A percentile compares a stretch with the other conserved stretches of the same genome.
Conservation (phyloP, 2,797 vertebrate species). For the Lemur catta region DNA sequence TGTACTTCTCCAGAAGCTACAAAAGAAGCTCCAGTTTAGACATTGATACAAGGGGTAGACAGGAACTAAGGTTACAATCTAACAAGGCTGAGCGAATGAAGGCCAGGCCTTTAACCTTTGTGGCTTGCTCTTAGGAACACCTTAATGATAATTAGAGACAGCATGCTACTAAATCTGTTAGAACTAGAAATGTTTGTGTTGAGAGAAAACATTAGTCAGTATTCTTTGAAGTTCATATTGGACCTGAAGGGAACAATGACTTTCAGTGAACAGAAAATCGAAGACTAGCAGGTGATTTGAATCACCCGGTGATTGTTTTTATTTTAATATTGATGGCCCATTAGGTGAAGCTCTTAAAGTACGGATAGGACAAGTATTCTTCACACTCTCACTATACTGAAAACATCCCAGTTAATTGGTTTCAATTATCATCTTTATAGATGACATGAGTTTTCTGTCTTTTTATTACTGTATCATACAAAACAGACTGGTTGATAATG, state of each 20-base stretch:
- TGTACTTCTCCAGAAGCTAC: not conserved
- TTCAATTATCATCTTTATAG: not conserved
- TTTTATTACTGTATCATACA: not conserved
- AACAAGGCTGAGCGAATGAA: not conserved
- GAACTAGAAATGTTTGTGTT: not conserved
- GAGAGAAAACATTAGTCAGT: not conserved
- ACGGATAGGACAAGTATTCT: not conserved
- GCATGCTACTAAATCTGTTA: not conserved
- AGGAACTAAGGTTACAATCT: not conserved
- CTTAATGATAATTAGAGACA: not conserved
- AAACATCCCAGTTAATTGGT: not conserved
- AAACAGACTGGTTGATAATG: not conserved
- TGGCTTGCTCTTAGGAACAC: not conserved
- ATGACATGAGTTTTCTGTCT: not conserved
- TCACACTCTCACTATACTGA: not conserved
- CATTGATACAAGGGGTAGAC: not conserved
- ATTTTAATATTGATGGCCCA: not conserved
- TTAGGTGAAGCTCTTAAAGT: not conserved
- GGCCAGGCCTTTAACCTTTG: not conserved
- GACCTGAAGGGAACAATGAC: not conserved
- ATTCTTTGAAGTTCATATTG: not conserved
- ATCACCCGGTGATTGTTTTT: not conserved
- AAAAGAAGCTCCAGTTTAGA: not conserved
- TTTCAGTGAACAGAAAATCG: not conserved
- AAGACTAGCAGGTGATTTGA: not conserved